Evolutionary conservation across 2,113 vertebrate genomes (phyloP), one percentile per base, ranked within the genome.

Genomic region (Chloroceryle aenea): DNA sequence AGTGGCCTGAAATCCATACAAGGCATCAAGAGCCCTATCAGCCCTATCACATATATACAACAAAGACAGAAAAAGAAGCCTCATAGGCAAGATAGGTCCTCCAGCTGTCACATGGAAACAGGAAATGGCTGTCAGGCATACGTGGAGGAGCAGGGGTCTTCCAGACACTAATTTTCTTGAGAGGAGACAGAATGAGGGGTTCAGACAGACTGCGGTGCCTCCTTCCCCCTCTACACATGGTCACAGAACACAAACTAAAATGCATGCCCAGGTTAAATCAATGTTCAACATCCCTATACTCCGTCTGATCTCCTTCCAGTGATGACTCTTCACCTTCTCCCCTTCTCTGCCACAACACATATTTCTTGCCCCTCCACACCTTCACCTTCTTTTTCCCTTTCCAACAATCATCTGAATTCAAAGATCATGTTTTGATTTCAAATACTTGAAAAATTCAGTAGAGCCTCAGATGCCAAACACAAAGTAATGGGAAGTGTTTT

Each of bases 211-310:
- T 48, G 26, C 18, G 18, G 1, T 22, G n/a, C 25, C 61, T 82
- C 2, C 4, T 75, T 52, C 14, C 17, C 9, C 32, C 23, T 27
- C n/a, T n/a, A 19, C 25, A 7, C 2, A 2, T 15, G 43, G 69
- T 36, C 81, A 78, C 6, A 4, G 7, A 43, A 13, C 68, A 40
- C 56, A 7, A 21, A 48, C 7, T 11, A 68, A 77, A 81, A 83
- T 0, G 5, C 47, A 2, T 3, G 6, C 4, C 27, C 21, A 1
- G 6, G 9, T 5, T 26, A 29, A 27, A 71, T 8, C 50, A 9
- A 14, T 10, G 22, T 7, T 45, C 42, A 69, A 48, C 14, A 22
- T 22, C 32, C 55, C 64, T 43, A 19, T 20, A 3, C 18, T 43
- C 45, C 2, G 4, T 5, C 19, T 50, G 34, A 72, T 67, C 62